phyloP scores from a whole-genome alignment of 2,113 vertebrate genomes.

The Tapirus terrestris region DNA sequence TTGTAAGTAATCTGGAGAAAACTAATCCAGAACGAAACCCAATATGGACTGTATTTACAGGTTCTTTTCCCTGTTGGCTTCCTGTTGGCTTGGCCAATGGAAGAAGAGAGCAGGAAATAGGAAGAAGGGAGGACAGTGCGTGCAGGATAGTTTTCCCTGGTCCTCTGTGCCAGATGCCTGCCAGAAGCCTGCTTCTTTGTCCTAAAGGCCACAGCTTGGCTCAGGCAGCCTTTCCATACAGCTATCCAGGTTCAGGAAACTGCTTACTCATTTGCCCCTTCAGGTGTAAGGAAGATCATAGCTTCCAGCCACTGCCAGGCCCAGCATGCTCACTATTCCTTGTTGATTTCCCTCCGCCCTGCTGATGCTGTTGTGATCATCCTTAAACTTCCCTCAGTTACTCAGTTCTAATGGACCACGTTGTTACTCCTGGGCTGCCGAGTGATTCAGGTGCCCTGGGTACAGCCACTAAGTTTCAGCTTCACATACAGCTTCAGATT shows the following conservation, averaged over 20 bases:
- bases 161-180: accelerated
- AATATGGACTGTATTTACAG: accelerated
- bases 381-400: neutral
- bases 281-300: accelerated
- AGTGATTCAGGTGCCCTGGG: accelerated
- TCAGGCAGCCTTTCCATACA: neutral
- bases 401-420: neutral
- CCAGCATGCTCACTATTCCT: accelerated
- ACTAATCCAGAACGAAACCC: accelerated
- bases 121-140: accelerated
- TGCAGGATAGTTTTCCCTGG: accelerated
- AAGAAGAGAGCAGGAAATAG: neutral
- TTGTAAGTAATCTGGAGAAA: neutral
- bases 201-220: accelerated
- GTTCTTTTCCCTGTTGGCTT: neutral
- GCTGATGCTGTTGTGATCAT: accelerated
- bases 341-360: accelerated
- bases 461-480: neutral
- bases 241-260: accelerated
- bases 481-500: neutral
- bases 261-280: accelerated
- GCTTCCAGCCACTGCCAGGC: neutral
- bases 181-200: neutral
- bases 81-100: neutral
- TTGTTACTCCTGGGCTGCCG: neutral